Evolutionary conservation across 2,113 vertebrate genomes (phyloP), one percentile per base, ranked within the genome.

Genomic region (Sprattus sprattus): DNA sequence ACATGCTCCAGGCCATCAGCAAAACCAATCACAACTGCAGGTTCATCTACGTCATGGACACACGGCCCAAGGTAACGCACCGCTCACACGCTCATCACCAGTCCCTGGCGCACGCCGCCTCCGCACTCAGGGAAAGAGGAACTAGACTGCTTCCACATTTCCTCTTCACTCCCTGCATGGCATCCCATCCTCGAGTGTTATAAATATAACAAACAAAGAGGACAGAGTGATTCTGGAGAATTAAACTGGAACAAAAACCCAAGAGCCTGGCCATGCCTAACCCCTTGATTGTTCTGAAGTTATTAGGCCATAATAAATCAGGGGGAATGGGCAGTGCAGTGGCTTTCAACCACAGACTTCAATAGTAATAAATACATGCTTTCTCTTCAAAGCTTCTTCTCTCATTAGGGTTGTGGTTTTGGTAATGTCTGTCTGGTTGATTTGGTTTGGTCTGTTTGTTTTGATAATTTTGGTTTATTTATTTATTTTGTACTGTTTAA

Each of bases 21-120:
- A 98, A 97, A 93, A 95, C 98, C 89, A 99, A 98, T 89, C 97
- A 98, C 89, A 96, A 95, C 87, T 97, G 96, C 91, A 94, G 94
- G 81, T 97, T 95, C 45, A 95, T 99, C 94, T 99, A 99, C 2
- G 98, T 99, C 88, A 96, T 99, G 96, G 98, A 99, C 84, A 99
- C 98, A 1, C 95, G 98, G 88, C 98, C 98, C 0, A 99, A 99
- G 95, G 98, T 99, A 87, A 15, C 18, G n/a, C 7, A 16, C 45
- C 32, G 10, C 15, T 3, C 45, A 13, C 52, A 54, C 52, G 3
- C 52, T 54, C 39, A 39, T 39, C 50, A 54, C 16, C 50, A 15
- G 46, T 47, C 46, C 9, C 50, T 15, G 50, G 50, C 11, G 50
- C 13, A 47, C 10, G 46, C 46, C 46, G 6, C 6, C 46, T 47